Base-by-base conservation (phyloP, 2,113 vertebrate species). In the Elgaria multicarinata region DNA sequence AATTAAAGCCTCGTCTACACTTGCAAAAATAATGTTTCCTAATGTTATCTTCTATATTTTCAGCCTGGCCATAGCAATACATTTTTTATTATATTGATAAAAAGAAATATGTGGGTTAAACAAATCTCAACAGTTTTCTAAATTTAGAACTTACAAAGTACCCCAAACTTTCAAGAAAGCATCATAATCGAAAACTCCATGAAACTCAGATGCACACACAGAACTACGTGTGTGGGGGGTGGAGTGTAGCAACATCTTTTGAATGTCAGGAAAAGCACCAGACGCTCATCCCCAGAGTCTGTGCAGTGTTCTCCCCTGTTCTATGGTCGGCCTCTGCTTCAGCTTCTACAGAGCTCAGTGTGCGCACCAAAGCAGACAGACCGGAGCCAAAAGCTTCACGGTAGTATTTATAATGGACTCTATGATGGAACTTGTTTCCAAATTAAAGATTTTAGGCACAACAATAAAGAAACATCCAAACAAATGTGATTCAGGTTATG, bases 1-100 rank as follows among this genome's bases (percentile, higher is more conserved):
- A 85, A 92, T 90, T 87, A 91, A 94, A 93, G 72, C 22, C 20
- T 44, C 72, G 88, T 91, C 85, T 90, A 85, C 83, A 87, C 44
- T 62, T 93, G 90, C n/a, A 53, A 53, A 67, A 81, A 86, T 84
- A 46, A 95, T 84, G 79, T 64, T 84, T 78, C 66, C 33, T n/a
- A 14, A 79, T 22, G 1, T 14, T 3, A 36, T 53, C 28, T 80
- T 92, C 90, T 87, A 94, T 89, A 92, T 87, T 94, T 39, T 90
- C 67, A 24, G 5, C 24, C 64, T 93, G 92, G 74, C 77, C 87
- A 67, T 85, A 66, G 82, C 75, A 94, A 91, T 36, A 86, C 7
- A 88, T 75, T 67, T 85, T 91, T 66, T 28, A 74, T 92, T 31
- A 69, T 83, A 42, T 67, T 1, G 24, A n/a, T n/a, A n/a, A 69